Evolutionary conservation across 2,797 vertebrate genomes (phyloP).

Genomic region (Notolepis coatsorum): DNA sequence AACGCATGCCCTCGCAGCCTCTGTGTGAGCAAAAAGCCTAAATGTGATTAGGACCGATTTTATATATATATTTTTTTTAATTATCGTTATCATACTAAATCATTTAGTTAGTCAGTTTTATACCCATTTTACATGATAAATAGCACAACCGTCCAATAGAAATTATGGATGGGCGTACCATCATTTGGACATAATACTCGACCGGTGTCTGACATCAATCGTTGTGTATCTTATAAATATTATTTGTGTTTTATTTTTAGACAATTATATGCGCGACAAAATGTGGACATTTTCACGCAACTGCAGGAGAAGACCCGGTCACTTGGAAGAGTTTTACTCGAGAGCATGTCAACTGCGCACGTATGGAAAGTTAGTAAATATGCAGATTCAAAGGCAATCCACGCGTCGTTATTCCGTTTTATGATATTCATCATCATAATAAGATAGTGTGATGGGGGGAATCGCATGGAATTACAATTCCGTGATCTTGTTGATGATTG

Average conservation of each 20-base stretch:
- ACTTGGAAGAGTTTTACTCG: slow-evolving; percentile 22
- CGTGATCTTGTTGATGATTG: slow-evolving; percentile 58
- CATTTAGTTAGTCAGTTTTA: no score
- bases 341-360: slow-evolving; percentile 47
- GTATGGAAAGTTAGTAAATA: slow-evolving; percentile 57
- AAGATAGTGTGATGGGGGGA: slow-evolving; percentile 71
- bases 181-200: no score
- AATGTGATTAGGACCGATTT: no score
- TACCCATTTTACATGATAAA: no score
- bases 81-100: no score
- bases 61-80: no score
- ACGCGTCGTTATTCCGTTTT: slow-evolving; percentile 19
- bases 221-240: not conserved
- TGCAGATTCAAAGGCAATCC: slow-evolving; percentile 31
- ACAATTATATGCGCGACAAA: slow-evolving; percentile 54
- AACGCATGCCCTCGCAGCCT: no score
- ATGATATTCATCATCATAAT: slow-evolving; percentile 57
- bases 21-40: no score
- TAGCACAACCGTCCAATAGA: no score
- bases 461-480: slow-evolving; percentile 58
- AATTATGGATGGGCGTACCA: no score
- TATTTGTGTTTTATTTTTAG: not conserved
- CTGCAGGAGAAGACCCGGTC: slow-evolving; percentile 28
- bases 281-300: slow-evolving; percentile 37
- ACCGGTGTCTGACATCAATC: no score